A percentile compares a stretch with the other conserved stretches of the same genome.
Conservation (phyloP, 2,113 vertebrate species). For the Mastomys natalensis region DNA sequence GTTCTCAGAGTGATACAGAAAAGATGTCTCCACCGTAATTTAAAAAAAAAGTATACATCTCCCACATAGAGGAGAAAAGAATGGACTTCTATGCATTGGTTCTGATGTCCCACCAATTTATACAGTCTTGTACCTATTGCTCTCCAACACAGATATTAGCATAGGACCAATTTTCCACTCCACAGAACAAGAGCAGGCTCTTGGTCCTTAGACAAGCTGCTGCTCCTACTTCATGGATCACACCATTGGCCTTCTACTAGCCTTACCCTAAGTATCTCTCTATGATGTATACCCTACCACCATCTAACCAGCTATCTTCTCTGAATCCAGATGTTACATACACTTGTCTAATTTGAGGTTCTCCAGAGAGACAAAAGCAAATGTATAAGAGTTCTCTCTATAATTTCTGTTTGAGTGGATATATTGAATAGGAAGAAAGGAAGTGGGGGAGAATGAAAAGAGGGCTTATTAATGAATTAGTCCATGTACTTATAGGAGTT, state of each 20-base stretch:
- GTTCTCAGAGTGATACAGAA: conserved; percentile 61
- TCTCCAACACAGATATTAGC: not conserved
- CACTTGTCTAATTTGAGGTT: not conserved
- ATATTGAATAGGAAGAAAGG: not conserved
- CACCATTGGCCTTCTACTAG: not conserved
- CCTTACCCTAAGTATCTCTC: not conserved
- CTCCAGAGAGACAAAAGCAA: not conserved
- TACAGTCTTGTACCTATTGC: not conserved
- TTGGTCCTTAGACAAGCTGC: not conserved
- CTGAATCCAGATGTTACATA: not conserved
- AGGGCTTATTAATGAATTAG: not conserved
- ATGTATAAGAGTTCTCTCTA: too few species aligned
- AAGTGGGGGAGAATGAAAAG: accelerated
- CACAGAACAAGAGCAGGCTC: not conserved
- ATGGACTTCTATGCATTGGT: not conserved
- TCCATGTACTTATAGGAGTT: not conserved
- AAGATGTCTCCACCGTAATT: conserved; percentile 63
- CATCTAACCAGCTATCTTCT: not conserved
- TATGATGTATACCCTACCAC: not conserved
- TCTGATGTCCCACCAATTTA: not conserved
- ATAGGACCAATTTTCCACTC: not conserved
- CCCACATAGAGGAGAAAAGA: not conserved
- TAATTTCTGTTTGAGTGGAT: not conserved
- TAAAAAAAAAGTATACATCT: not conserved
- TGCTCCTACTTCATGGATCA: not conserved